Evolutionary conservation across 2,113 vertebrate species (phyloP), one percentile per base, ranked within the genome.

Genomic region (Cinclus cinclus): DNA sequence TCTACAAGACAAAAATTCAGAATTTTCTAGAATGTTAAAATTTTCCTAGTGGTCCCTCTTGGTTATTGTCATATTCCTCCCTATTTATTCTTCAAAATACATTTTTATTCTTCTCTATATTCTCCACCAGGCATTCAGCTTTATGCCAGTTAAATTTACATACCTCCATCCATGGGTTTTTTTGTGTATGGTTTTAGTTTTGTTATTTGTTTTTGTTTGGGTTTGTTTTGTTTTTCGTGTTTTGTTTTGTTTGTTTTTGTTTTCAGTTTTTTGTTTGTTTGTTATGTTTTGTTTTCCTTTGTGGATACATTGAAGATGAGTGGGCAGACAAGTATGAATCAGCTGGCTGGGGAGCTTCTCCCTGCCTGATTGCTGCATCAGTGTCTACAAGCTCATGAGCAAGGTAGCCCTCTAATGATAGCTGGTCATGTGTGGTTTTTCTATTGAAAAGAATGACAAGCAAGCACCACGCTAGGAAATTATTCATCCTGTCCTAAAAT

Each of bases 151-250:
- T 87, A 87, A 59, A 87, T 63, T 50, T 75, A 12, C 4, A 25
- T 46, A 20, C 1, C 46, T 74, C 21, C 15, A 14, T 74, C 21
- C 15, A 14, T 13, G 18, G 0, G 2, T 3, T 25, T 22, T 3
- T 11, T 46, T 50, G 9, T 24, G 31, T 33, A 31, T 15, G 12
- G 3, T n/a, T 11, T 7, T 41, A 30, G 12, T 33, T 47, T 46
- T 37, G 2, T 91, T 73, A 9, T 33, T 63, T 50, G 17, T 10
- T 58, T 46, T 74, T 30, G 33, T 16, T 55, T 18, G 13, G 23
- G 12, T 37, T 39, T 60, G 11, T 10, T 39, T 49, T 39, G 14
- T 15, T 47, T 46, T 20, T 35, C 11, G 62, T 5, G 9, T 18
- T n/a, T 24, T 24, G 13, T 50, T 25, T 28, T 52, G 15, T 52